Evolutionary conservation across 1,140 invertebrate species (phyloP), one percentile per base, ranked within the genome.

Genomic region (Pemphigus obesinymphae): DNA sequence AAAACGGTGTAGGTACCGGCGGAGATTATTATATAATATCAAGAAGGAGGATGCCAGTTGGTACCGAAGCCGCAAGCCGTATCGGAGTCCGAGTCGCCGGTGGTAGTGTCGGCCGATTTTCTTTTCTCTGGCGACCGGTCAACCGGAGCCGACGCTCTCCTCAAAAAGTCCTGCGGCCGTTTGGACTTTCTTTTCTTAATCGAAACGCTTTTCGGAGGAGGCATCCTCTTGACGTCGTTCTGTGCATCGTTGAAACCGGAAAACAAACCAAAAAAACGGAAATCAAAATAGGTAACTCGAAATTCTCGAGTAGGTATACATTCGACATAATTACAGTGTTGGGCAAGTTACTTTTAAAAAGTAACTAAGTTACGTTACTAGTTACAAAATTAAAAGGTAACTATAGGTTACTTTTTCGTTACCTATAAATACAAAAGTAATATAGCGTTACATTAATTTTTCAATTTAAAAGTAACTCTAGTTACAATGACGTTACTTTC

Each of bases 21-120:
- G n/a, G n/a, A n/a, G n/a, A n/a, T n/a, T n/a, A n/a, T n/a, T n/a
- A n/a, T n/a, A n/a, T n/a, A n/a, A n/a, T n/a, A n/a, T n/a, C n/a
- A n/a, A n/a, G n/a, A n/a, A 0, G 20, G 23, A 1, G 83, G 83
- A 82, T 89, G 87, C 93, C 93, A 94, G 50, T 91, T 90, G 1
- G 91, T 91, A 84, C 92, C 93, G 85, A 94, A 94, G 2, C 93
- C 93, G 85, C 90, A 92, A n/a, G 92, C 93, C n/a, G 91, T 91
- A 84, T 94, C 93, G 0, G 93, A 94, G 85, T 93, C 92, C 2
- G 93, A 93, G 84, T 93, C 93, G 83, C 85, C 82, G 73, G 85
- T 26, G 83, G 76, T 63, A 82, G 82, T 43, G 85, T 82, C 86
- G 83, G n/a, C 84, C 75, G 43, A 84, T 84, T 84, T 81, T 70